phyloP scores from a whole-genome alignment of 2,797 vertebrate genomes.

The Lagorchestes hirsutus region DNA sequence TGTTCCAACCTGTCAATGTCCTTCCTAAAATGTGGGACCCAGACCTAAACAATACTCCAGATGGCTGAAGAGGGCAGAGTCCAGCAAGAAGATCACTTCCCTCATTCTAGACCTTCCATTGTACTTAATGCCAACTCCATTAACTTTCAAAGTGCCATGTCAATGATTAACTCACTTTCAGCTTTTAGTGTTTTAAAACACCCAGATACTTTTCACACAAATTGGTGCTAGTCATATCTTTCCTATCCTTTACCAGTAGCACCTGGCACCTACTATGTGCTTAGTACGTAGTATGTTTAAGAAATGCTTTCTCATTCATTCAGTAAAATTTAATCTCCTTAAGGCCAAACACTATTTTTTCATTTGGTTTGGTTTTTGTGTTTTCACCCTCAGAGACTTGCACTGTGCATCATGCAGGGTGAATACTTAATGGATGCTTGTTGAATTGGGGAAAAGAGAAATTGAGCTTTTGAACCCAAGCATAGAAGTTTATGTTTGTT shows the following conservation, averaged over 20 bases:
- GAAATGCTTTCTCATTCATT: not conserved
- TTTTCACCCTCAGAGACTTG: not conserved
- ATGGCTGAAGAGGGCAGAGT: not conserved
- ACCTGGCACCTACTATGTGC: not conserved
- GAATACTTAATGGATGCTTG: not conserved
- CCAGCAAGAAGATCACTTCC: not conserved
- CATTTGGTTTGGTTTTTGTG: not conserved
- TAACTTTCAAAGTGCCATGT: not conserved
- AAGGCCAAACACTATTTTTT: not conserved
- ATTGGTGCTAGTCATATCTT: not conserved
- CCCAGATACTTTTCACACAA: not conserved
- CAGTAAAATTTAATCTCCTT: not conserved
- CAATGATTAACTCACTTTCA: not conserved
- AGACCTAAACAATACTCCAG: not conserved
- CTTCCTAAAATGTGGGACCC: constrained; percentile 55
- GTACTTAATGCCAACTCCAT: not conserved
- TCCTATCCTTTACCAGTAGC: not conserved
- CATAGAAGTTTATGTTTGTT: not conserved
- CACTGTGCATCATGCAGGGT: not conserved
- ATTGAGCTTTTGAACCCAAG: not conserved
- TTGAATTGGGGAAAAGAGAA: not conserved
- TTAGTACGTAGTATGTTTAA: not conserved
- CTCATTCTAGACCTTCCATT: not conserved
- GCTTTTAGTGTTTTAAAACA: not conserved
- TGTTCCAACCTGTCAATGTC: not conserved